Evolutionary conservation across 2,888 invertebrate genomes (phyloP).

Genomic region (Mimachlamys varia): DNA sequence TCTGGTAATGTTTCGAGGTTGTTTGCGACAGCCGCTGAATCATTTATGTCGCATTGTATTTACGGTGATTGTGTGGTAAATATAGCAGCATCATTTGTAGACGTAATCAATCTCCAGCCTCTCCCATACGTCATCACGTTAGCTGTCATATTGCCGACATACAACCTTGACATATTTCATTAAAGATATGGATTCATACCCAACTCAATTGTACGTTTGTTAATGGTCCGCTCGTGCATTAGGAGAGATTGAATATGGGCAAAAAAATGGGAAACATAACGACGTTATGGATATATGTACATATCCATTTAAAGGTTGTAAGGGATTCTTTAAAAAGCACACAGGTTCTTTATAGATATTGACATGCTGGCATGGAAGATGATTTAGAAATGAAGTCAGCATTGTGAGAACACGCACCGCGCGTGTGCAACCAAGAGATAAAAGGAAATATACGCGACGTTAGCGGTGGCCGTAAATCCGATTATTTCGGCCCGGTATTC

Average conservation of each 20-base stretch:
- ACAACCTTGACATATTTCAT: constrained; percentile 17
- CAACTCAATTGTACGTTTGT: background rate
- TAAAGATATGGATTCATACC: constrained; percentile 11
- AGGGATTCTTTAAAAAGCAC: background rate
- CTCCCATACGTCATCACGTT: background rate
- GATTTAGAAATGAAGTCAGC: constrained; percentile 7
- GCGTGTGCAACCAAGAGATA: constrained; percentile 15
- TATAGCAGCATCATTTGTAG: background rate
- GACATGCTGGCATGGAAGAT: constrained; percentile 22
- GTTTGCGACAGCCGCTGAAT: background rate
- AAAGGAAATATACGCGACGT: background rate
- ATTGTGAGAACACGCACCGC: constrained; percentile 14
- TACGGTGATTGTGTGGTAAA: background rate
- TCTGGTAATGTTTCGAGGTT: background rate
- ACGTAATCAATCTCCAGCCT: background rate
- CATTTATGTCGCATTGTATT: background rate
- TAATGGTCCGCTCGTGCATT: background rate
- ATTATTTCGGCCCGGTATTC: constrained; percentile 9
- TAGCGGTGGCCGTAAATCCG: constrained; percentile 14
- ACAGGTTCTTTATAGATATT: background rate
- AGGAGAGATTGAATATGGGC: background rate
- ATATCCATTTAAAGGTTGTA: background rate
- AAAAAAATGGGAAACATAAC: background rate
- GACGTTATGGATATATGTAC: background rate
- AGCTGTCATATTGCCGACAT: background rate